These are phyloP conservation scores for Leucophora obtusa DNA, from an alignment of 2,888 invertebrate species.

Conservation along the genomic window DNA sequence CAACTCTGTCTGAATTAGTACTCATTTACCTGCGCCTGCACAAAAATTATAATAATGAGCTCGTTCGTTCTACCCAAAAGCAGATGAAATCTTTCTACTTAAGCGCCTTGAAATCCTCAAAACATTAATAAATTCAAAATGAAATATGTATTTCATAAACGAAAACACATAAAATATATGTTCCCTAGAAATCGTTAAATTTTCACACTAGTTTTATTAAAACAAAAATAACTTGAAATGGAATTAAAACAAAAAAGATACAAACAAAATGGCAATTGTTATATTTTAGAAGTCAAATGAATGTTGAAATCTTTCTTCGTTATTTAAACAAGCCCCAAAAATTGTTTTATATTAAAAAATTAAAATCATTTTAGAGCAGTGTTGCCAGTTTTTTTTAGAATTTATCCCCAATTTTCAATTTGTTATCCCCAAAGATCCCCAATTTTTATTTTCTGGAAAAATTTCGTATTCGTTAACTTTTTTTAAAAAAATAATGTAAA, in stretches of 20 bases:
- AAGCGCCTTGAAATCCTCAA: conserved; percentile 9
- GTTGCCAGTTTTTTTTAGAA: conserved; percentile 35
- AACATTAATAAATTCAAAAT: not conserved
- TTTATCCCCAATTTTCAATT: too few species aligned
- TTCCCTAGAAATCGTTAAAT: not conserved
- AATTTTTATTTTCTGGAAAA: too few species aligned
- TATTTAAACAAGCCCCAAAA: conserved; percentile 32
- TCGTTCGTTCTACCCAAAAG: not conserved
- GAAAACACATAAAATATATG: conserved; percentile 5
- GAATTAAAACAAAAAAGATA: conserved; percentile 17
- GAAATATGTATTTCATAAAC: not conserved
- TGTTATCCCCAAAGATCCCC: too few species aligned
- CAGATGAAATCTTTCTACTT: not conserved
- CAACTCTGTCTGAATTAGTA: conserved; percentile 35
- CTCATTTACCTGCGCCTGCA: conserved; percentile 45
- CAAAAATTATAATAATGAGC: conserved; percentile 45
- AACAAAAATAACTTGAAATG: conserved; percentile 12
- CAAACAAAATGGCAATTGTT: conserved; percentile 36
- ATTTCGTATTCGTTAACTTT: too few species aligned
- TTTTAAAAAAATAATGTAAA: too few species aligned
- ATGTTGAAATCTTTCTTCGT: conserved; percentile 37
- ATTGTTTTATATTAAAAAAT: conserved; percentile 24
- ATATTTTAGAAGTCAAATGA: conserved; percentile 32
- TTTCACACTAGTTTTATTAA: conserved; percentile 31
- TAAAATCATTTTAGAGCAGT: conserved; percentile 38